phyloP scores from a whole-genome alignment of 2,888 invertebrate species.

The Leptopilina drosophilae region DNA sequence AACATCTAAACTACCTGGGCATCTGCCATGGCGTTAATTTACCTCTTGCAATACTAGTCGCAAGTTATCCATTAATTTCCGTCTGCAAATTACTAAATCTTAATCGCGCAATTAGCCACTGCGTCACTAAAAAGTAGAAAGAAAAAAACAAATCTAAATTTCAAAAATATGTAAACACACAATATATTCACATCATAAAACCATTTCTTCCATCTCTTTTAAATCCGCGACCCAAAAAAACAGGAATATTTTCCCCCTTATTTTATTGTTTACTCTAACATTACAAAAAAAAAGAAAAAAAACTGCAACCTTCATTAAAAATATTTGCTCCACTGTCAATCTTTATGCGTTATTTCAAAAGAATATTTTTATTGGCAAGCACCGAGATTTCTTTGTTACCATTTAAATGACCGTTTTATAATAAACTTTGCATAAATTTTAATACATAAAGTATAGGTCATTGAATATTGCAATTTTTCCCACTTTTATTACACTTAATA shows the following conservation, averaged over 20 bases:
- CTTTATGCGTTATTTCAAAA: conserved; percentile 8
- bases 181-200: no score
- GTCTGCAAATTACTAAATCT: conserved; percentile 74
- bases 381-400: not conserved
- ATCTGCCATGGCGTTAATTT: conserved; percentile 67
- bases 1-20: conserved; percentile 59
- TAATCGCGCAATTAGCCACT: conserved; percentile 68
- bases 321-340: not conserved
- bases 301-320: not conserved
- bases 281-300: not conserved
- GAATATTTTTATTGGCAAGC: conserved; percentile 36
- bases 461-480: no score
- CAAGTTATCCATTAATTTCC: conserved; percentile 72
- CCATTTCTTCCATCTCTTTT: not conserved
- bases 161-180: conserved; percentile 7
- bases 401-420: not conserved
- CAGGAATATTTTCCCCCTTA: not conserved
- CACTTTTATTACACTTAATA: no score
- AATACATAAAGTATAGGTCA: not conserved
- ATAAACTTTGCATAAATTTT: not conserved
- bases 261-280: not conserved
- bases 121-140: conserved; percentile 30
- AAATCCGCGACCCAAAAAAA: not conserved
- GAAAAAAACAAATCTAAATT: conserved; percentile 11
- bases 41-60: conserved; percentile 54